Conservation (phyloP, 2,113 vertebrate genomes). For the Malurus alboscapulatus region DNA sequence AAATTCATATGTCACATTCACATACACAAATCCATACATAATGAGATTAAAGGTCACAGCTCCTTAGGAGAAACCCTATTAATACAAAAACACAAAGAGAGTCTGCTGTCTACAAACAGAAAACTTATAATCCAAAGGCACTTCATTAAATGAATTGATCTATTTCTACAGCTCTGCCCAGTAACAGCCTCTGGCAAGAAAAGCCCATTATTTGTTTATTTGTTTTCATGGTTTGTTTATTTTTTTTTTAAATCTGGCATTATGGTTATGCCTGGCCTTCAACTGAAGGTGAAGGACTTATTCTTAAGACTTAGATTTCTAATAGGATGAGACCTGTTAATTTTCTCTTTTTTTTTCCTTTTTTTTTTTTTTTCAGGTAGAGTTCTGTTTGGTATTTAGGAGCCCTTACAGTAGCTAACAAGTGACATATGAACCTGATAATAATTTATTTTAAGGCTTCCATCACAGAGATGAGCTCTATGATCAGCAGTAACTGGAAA, state of each 20-base stretch:
- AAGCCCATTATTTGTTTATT: background rate
- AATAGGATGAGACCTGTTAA: background rate
- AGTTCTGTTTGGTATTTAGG: background rate
- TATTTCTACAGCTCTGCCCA: background rate
- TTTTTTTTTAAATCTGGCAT: background rate
- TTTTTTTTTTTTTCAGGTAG: background rate
- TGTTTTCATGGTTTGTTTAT: background rate
- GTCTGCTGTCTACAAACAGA: background rate
- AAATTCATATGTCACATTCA: background rate
- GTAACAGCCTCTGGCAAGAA: background rate
- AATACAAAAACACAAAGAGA: background rate
- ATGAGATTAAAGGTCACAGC: conserved; percentile 31
- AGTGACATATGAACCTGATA: background rate
- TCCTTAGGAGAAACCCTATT: background rate
- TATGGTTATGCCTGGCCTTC: background rate
- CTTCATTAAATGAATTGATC: background rate
- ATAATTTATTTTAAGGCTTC: background rate
- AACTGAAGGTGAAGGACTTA: background rate
- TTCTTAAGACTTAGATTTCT: background rate
- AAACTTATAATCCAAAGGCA: background rate
- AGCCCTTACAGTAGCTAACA: background rate
- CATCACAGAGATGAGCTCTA: background rate
- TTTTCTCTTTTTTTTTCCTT: background rate
- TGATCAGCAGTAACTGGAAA: background rate
- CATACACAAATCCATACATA: conserved; percentile 7